Evolutionary conservation across 2,113 vertebrate species (phyloP), one percentile per base, ranked within the genome.

Genomic region (Pelusios castaneus): DNA sequence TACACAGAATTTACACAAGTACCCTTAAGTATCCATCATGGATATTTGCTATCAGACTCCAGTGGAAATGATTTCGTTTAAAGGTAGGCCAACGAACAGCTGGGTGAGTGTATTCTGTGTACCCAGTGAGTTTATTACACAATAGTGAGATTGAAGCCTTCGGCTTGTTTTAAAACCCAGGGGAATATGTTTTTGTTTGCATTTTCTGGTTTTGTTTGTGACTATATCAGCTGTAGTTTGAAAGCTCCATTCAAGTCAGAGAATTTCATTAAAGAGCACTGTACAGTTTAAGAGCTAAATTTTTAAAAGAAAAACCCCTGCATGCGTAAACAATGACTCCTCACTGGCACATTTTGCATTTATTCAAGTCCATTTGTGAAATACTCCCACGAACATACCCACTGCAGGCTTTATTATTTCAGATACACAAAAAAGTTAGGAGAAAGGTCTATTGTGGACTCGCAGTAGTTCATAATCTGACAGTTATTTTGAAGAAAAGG

Each of bases 111-210:
- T 56, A 91, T 19, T n/a, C 12, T 89, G 84, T 92, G 67, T 89
- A 83, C 55, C 93, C 88, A 87, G 1, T 47, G 25, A 95, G 73
- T 96, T 95, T 94, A 96, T 49, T 88, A 93, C 49, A 88, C 17
- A 41, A 73, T 89, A 80, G 92, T 94, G 92, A 96, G 88, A 91
- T 0, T 95, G 82, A 97, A 96, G 79, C 86, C 78, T 96, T 84
- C 91, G 78, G 63, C 56, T 38, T 95, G 93, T 95, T 94, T 24
- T 43, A 92, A 82, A 95, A 31, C 54, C 58, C 43, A 91, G 79
- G 90, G 31, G 22, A 93, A 5, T 82, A 92, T n/a, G 93, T 88
- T 93, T 84, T 10, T 91, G 91, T 87, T 93, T 94, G 80, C 52
- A 56, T 45, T 87, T 96, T 91, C 75, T 87, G 51, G 85, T 92